Evolutionary conservation across 2,888 invertebrate species (phyloP), one percentile per base, ranked within the genome.

Genomic region (Lathronympha strigana): DNA sequence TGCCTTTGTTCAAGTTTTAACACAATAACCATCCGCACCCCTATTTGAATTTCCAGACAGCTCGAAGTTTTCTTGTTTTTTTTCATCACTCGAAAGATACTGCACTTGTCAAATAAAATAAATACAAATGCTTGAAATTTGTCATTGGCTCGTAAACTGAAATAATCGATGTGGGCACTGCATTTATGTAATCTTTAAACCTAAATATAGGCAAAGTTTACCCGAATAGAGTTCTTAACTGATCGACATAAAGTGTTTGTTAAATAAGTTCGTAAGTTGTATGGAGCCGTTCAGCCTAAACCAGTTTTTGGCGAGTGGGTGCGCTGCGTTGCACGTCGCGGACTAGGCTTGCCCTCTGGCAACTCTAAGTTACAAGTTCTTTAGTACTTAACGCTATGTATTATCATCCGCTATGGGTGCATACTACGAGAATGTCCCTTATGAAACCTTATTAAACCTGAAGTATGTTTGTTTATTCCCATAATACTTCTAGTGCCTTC

Each of bases 41-140:
- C n/a, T n/a, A n/a, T n/a, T n/a, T n/a, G n/a, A n/a, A n/a, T n/a
- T n/a, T n/a, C n/a, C n/a, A n/a, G n/a, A n/a, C n/a, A n/a, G n/a
- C n/a, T n/a, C n/a, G n/a, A n/a, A n/a, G n/a, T n/a, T n/a, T n/a
- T n/a, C n/a, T n/a, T n/a, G n/a, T n/a, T n/a, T n/a, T n/a, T n/a
- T n/a, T n/a, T n/a, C n/a, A n/a, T n/a, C n/a, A n/a, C 4, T 25
- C 6, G 25, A 25, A 25, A 25, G 25, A 25, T 25, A 25, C 25
- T 25, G 6, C 25, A 3, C 28, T 28, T 28, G 8, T 4, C 28
- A 17, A n/a, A n/a, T n/a, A n/a, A n/a, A n/a, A 9, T 11, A 17
- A 43, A 73, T 71, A 75, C 68, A 67, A 58, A 73, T 78, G 80
- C 83, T 83, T 79, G 81, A 80, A 83, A 84, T 85, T 84, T 77